These are phyloP conservation scores for Electrona antarctica DNA, from an alignment of 2,113 vertebrate genomes.

Conservation along the genomic window DNA sequence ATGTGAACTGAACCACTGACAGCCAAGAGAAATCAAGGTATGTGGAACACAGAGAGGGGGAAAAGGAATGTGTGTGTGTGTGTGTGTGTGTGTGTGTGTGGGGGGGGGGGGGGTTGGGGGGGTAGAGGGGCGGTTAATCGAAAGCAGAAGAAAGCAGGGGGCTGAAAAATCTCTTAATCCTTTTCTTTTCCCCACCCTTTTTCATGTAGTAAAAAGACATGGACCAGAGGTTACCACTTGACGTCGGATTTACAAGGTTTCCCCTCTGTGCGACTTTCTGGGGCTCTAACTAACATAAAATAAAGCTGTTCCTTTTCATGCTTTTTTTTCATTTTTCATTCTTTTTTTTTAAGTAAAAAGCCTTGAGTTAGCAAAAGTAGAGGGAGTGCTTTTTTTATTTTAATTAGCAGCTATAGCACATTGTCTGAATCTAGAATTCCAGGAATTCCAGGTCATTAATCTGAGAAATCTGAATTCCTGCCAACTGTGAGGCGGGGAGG, in stretches of 20 bases:
- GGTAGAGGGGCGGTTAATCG: constrained; percentile 53
- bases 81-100: too few species aligned
- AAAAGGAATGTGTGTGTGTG: background rate
- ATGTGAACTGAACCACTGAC: constrained; percentile 56
- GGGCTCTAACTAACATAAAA: constrained; percentile 29
- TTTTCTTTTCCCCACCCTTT: constrained; percentile 62
- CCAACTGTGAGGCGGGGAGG: constrained; percentile 60
- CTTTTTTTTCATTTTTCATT: too few species aligned
- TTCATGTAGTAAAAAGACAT: constrained; percentile 62
- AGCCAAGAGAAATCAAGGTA: constrained; percentile 63
- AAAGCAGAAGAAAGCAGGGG: constrained; percentile 61
- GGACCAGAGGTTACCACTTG: constrained; percentile 65
- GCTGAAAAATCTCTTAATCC: constrained; percentile 53
- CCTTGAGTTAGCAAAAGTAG: constrained; percentile 38
- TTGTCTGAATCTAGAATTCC: constrained; percentile 78
- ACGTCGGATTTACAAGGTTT: constrained; percentile 61
- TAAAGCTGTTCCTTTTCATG: constrained; percentile 12
- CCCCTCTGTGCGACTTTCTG: constrained; percentile 53
- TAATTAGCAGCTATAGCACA: constrained; percentile 53
- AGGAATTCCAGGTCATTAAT: constrained; percentile 82
- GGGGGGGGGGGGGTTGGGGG: background rate
- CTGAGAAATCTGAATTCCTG: constrained; percentile 75
- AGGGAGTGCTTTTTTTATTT: constrained; percentile 17
- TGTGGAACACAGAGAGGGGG: constrained; percentile 51
- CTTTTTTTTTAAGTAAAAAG: constrained; percentile 37